Percentiles rank a stretch among this genome's conserved stretches.
These are phyloP conservation scores for Napeogenes inachia DNA, from an alignment of 2,888 invertebrate species.

Conservation along the genomic window DNA sequence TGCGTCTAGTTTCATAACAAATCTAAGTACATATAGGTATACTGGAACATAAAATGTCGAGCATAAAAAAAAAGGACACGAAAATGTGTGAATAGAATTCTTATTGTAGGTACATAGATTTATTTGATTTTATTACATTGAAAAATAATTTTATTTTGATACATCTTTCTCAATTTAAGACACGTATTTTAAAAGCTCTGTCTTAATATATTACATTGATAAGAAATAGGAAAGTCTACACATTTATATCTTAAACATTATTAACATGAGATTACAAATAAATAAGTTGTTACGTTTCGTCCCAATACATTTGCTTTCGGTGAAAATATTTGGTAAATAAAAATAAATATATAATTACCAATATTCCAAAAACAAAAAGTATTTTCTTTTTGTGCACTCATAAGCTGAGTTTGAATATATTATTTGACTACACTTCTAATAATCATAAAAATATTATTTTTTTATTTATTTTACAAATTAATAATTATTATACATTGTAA, in stretches of 20 bases:
- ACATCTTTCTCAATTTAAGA: constrained; percentile 22
- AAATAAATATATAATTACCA: background rate
- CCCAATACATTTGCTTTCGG: no score
- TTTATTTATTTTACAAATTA: background rate
- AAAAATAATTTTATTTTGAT: constrained; percentile 22
- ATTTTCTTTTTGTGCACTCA: constrained; percentile 20
- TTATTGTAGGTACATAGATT: constrained; percentile 11
- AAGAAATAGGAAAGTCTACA: constrained; percentile 14
- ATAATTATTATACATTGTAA: constrained; percentile 3
- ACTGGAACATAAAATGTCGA: no score
- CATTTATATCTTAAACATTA: constrained; percentile 5
- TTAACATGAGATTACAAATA: constrained; percentile 8
- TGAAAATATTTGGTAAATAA: no score
- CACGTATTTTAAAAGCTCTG: constrained; percentile 26
- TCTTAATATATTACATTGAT: constrained; percentile 14
- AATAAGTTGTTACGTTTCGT: background rate
- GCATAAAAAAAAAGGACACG: background rate
- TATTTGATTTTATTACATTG: constrained; percentile 19
- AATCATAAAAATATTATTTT: background rate
- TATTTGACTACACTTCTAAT: background rate
- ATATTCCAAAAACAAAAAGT: constrained; percentile 3
- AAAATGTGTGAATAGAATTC: constrained; percentile 25
- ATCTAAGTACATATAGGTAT: no score
- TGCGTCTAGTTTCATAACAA: no score
- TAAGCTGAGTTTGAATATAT: constrained; percentile 8